Percentiles rank a stretch among this genome's conserved stretches.
Conservation (phyloP, 2,888 invertebrate genomes). For the Glyphotaelius pellucidus region DNA sequence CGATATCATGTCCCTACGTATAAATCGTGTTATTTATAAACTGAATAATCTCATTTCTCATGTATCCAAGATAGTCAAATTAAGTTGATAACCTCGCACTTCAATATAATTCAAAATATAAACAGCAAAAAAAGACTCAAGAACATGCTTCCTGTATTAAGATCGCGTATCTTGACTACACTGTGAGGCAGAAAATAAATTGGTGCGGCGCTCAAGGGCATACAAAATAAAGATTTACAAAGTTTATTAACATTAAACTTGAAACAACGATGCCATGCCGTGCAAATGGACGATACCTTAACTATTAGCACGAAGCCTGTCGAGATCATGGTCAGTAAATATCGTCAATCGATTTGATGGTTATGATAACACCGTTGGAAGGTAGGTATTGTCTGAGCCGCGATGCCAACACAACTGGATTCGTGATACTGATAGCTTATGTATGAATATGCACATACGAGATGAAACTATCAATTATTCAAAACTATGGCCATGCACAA, state of each 20-base stretch:
- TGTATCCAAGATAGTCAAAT: background rate
- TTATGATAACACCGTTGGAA: background rate
- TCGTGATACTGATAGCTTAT: background rate
- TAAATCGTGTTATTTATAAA: background rate
- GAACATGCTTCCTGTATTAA: background rate
- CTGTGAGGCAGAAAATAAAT: background rate
- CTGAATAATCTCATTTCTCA: background rate
- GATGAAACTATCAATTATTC: background rate
- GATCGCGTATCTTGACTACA: background rate
- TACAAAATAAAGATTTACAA: background rate
- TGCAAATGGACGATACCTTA: slow-evolving; percentile 8
- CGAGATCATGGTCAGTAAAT: slow-evolving; percentile 31
- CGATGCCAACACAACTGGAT: background rate
- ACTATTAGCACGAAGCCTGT: slow-evolving; percentile 18
- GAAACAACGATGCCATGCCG: background rate
- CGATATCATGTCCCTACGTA: too few species aligned
- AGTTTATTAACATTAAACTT: background rate
- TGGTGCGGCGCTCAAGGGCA: background rate
- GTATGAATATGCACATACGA: background rate
- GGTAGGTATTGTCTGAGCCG: background rate
- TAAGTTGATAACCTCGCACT: background rate
- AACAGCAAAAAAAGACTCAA: background rate
- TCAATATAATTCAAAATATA: background rate
- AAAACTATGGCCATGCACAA: background rate
- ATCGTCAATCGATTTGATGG: background rate